Conservation (phyloP, 1,140 invertebrate genomes). For the Hypsibius dujardini region DNA sequence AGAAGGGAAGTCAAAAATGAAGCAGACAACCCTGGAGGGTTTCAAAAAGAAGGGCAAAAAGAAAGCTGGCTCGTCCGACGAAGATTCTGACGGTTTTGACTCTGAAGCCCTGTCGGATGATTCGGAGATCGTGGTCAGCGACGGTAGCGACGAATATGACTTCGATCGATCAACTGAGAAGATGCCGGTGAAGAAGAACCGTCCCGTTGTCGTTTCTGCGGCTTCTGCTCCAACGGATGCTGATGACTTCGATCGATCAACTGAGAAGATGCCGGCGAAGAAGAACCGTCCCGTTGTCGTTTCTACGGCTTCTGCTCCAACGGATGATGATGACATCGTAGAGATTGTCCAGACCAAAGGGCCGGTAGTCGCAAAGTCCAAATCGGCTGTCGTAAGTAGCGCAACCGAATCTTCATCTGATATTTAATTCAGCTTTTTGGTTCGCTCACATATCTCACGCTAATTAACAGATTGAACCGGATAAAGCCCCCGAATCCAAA, state of each 20-base stretch:
- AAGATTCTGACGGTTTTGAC: conserved; percentile 21
- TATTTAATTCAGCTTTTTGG: too few relatives aligned
- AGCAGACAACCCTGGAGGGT: conserved; percentile 25
- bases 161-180: too few relatives aligned
- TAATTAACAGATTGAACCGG: too few relatives aligned
- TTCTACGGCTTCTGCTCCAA: conserved; percentile 11
- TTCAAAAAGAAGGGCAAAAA: conserved; percentile 28
- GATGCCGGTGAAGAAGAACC: conserved; percentile 9
- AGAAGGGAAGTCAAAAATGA: conserved; percentile 44
- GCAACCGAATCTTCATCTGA: too few relatives aligned
- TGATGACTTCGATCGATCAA: too few relatives aligned
- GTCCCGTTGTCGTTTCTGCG: conserved; percentile 21
- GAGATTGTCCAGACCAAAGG: conserved; percentile 20
- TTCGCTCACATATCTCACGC: too few relatives aligned
- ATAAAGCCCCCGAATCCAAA: conserved; percentile 26
- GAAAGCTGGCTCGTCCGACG: conserved; percentile 18
- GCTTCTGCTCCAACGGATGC: conserved; percentile 18
- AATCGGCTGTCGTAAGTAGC: too few relatives aligned
- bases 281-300: conserved; percentile 20
- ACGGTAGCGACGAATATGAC: conserved; percentile 19
- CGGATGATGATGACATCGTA: conserved; percentile 24
- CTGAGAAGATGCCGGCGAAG: not conserved
- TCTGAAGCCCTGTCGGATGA: conserved; percentile 19
- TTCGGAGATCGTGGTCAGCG: conserved; percentile 17
- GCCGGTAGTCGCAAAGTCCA: conserved; percentile 28